Evolutionary conservation across 2,888 invertebrate species (phyloP).

Genomic region (Salticus scenicus): DNA sequence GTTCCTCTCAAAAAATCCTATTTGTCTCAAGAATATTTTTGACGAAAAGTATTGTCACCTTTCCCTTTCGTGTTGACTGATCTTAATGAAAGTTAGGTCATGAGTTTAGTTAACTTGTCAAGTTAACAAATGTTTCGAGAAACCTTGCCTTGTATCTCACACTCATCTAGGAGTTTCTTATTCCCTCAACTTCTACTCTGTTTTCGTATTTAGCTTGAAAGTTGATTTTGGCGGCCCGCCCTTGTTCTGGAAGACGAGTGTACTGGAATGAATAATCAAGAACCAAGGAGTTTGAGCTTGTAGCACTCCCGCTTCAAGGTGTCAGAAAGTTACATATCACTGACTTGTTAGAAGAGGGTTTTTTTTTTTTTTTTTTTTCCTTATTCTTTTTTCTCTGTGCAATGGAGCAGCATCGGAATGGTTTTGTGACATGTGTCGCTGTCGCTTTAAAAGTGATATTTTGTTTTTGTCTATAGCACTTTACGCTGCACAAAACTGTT

Average conservation of each 20-base stretch:
- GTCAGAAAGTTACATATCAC: slow-evolving; percentile 32
- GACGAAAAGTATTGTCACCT: not conserved
- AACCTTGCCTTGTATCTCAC: not conserved
- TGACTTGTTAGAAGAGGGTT: slow-evolving; percentile 31
- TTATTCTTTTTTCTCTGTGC: too few relatives aligned
- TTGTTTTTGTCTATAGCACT: not conserved
- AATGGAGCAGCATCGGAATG: slow-evolving; percentile 22
- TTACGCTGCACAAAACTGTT: too few relatives aligned
- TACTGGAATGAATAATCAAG: not conserved
- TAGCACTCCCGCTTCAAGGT: not conserved
- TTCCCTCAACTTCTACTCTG: not conserved
- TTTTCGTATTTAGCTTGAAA: slow-evolving; percentile 10
- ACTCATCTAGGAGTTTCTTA: not conserved
- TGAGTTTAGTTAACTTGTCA: slow-evolving; percentile 2
- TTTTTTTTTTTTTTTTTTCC: too few relatives aligned
- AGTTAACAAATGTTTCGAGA: not conserved
- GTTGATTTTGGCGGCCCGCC: slow-evolving; percentile 11
- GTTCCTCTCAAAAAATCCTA: not conserved
- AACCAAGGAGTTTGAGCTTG: not conserved
- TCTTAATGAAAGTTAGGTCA: not conserved
- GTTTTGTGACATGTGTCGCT: slow-evolving; percentile 22
- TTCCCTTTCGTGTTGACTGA: not conserved
- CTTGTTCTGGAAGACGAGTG: not conserved
- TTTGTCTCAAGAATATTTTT: not conserved
- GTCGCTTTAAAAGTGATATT: slow-evolving; percentile 3